Base-by-base conservation (phyloP, 2,888 invertebrate genomes). In the Caenorhabditis sp. region DNA sequence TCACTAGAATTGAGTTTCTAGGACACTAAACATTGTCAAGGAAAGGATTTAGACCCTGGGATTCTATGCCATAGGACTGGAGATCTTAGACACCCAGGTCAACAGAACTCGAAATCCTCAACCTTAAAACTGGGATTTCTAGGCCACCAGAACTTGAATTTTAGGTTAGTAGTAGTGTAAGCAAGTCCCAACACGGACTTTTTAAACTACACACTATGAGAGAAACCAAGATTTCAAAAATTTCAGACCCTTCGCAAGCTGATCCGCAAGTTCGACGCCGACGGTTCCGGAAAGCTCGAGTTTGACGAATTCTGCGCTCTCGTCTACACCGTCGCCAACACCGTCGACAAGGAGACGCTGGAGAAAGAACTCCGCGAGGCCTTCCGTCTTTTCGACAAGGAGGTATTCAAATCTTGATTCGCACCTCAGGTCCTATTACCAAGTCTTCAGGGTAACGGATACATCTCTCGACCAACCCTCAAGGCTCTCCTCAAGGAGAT, bases 341-440 rank as follows among this genome's bases (percentile, higher is more conserved):
- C 91, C 12, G 91, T 93, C 70, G 91, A 99, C 93, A 93, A 88
- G 91, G 98, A 98, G 93, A 96, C 96, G 72, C 95, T 97, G 95
- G 97, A 98, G 93, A 97, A 98, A 93, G 98, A 99, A 94, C 94
- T 99, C 86, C 95, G 97, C 92, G 98, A 99, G 94, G 98, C 98
- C 75, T 99, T 99, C 95, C 95, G 98, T 93, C 95, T 99, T 90
- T 97, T 99, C 93, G 98, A 99, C 94, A 98, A 98, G 94, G 96
- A 96, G 86, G 90, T 89, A 14, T 47, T 10, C n/a, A n/a, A 19
- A 44, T 14, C 5, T 2, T 16, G n/a, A 44, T 44, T 14, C 3
- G n/a, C 5, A 5, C 16, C 44, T 14, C 16, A 12, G 14, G 16
- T 16, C 10, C n/a, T 10, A 5, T 5, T 47, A 47, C 0, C 19